phyloP scores from a whole-genome alignment of 2,888 invertebrate species.

The Diloba caeruleocephala region DNA sequence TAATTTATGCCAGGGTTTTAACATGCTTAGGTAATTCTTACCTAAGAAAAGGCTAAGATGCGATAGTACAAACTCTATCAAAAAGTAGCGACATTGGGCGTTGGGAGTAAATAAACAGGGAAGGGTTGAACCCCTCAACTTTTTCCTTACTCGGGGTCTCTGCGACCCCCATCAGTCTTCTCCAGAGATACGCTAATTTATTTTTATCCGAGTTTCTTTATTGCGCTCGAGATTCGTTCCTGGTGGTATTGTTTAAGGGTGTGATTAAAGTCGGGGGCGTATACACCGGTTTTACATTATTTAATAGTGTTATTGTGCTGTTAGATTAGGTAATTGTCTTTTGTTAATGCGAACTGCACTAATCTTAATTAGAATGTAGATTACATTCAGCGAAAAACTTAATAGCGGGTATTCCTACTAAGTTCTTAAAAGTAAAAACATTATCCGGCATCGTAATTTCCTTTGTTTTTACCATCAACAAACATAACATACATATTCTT shows the following conservation, averaged over 20 bases:
- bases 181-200: slow-evolving; percentile 83
- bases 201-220: slow-evolving; percentile 83
- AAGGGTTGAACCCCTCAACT: slow-evolving; percentile 84
- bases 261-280: slow-evolving; percentile 68
- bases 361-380: slow-evolving; percentile 48
- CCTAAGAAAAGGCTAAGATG: slow-evolving; percentile 54
- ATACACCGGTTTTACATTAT: slow-evolving; percentile 52
- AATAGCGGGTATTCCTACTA: neutral
- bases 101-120: slow-evolving; percentile 74
- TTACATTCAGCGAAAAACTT: slow-evolving; percentile 6
- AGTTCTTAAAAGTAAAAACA: neutral
- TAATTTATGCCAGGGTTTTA: slow-evolving; percentile 32
- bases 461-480: slow-evolving; percentile 20
- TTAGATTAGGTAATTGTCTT: slow-evolving; percentile 50
- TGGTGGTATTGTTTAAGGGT: slow-evolving; percentile 78
- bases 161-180: slow-evolving; percentile 81
- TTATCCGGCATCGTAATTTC: slow-evolving; percentile 19
- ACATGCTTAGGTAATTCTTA: slow-evolving; percentile 13
- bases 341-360: slow-evolving; percentile 34
- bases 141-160: slow-evolving; percentile 71
- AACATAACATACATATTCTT: slow-evolving; percentile 25
- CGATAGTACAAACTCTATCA: slow-evolving; percentile 79
- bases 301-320: slow-evolving; percentile 49
- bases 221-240: slow-evolving; percentile 73
- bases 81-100: slow-evolving; percentile 69